A percentile compares a stretch with the other conserved stretches of the same genome.
These are phyloP conservation scores for Trematocara variabile DNA, from an alignment of 2,113 vertebrate genomes.

Conservation along the genomic window DNA sequence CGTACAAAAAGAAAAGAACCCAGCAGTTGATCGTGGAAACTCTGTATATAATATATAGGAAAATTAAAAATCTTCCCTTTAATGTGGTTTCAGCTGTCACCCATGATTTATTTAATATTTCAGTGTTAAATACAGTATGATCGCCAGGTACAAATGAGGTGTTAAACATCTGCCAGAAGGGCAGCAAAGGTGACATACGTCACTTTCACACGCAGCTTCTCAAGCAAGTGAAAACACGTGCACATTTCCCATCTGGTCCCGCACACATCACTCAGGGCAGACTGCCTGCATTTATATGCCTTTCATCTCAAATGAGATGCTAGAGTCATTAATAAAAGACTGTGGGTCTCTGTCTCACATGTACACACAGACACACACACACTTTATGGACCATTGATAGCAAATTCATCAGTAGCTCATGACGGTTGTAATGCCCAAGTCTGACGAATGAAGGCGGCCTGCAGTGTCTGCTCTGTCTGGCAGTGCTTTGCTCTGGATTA, in stretches of 20 bases:
- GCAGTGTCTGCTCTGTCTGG: slow-evolving; percentile 33
- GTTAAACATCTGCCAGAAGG: background rate
- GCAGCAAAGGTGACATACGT: background rate
- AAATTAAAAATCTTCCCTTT: background rate
- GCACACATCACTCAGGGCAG: background rate
- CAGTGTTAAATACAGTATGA: background rate
- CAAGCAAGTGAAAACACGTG: background rate
- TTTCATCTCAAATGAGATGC: slow-evolving; percentile 16
- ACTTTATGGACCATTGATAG: slow-evolving; percentile 40
- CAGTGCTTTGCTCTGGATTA: slow-evolving; percentile 53
- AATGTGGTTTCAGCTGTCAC: background rate
- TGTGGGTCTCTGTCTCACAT: background rate
- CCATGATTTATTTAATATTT: background rate
- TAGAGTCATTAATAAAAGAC: slow-evolving; percentile 44
- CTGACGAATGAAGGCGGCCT: slow-evolving; percentile 54
- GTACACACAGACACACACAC: background rate
- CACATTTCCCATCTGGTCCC: background rate
- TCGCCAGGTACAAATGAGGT: background rate
- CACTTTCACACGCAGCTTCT: background rate
- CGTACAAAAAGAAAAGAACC: background rate
- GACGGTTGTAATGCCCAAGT: slow-evolving; percentile 26
- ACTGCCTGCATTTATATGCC: background rate
- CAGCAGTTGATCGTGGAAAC: background rate
- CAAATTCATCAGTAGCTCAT: slow-evolving; percentile 51
- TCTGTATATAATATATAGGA: background rate